A percentile compares a stretch with the other conserved stretches of the same genome.
These are phyloP conservation scores for Erithacus rubecula DNA, from an alignment of 2,797 vertebrate species.

Conservation along the genomic window DNA sequence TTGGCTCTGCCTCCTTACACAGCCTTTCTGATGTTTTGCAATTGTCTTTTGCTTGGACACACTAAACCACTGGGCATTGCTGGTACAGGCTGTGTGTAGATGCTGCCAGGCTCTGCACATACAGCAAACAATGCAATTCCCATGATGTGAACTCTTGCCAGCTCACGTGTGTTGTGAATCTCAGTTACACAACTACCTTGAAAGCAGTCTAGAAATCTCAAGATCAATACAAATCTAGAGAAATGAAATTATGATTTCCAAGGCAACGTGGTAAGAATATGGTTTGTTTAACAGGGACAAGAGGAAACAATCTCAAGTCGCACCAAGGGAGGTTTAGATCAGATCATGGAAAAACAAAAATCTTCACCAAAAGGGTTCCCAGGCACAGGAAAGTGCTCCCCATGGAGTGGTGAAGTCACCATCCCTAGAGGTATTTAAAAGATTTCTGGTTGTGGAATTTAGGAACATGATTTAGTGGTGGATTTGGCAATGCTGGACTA, in stretches of 20 bases:
- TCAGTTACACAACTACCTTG: neutral
- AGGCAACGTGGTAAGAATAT: neutral
- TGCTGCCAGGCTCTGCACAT: neutral
- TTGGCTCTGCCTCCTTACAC: neutral
- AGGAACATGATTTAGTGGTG: neutral
- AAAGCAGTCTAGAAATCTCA: neutral
- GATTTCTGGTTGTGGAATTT: fast-evolving
- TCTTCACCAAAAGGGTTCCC: fast-evolving
- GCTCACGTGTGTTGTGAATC: neutral
- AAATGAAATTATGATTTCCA: neutral
- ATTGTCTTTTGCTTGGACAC: neutral
- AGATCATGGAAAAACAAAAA: neutral
- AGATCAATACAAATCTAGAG: neutral
- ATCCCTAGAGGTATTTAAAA: neutral
- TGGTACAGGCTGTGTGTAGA: neutral
- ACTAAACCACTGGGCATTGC: neutral
- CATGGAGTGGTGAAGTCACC: neutral
- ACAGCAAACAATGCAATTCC: fast-evolving
- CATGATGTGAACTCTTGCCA: neutral
- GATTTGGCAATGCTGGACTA: neutral
- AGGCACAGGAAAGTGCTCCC: neutral
- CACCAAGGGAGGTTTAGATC: neutral
- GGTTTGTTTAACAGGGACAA: neutral
- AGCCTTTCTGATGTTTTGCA: neutral
- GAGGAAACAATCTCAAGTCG: neutral